Evolutionary conservation across 2,888 invertebrate genomes (phyloP).

Genomic region (Euproctis similis): DNA sequence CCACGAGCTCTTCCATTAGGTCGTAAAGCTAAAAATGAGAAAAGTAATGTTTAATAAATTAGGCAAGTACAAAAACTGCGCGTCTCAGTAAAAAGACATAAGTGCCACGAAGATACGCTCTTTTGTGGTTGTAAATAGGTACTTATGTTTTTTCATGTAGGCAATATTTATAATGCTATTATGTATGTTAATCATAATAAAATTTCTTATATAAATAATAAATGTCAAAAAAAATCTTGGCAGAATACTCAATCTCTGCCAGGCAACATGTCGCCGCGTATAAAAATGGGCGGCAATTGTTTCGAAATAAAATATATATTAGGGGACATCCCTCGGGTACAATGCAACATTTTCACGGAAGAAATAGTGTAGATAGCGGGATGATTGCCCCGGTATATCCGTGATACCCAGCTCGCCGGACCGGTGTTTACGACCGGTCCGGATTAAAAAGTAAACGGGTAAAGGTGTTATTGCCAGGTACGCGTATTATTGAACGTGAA

Average conservation of each 20-base stretch:
- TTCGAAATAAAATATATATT: conserved; percentile 56
- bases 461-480: conserved; percentile 24
- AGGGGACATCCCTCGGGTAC: conserved; percentile 34
- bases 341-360: conserved; percentile 51
- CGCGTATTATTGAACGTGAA: conserved; percentile 28
- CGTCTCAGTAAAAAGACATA: no score
- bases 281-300: conserved; percentile 22
- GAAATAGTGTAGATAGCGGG: conserved; percentile 66
- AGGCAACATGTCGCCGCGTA: conserved; percentile 10
- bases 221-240: no score
- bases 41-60: no score
- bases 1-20: no score
- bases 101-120: no score
- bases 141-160: no score
- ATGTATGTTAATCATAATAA: background rate
- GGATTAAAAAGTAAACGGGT: conserved; percentile 60
- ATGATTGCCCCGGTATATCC: conserved; percentile 67
- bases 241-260: conserved; percentile 10
- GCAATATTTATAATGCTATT: no score
- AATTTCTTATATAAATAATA: background rate
- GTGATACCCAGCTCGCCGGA: conserved; percentile 41
- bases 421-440: conserved; percentile 54
- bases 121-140: no score
- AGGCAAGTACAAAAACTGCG: no score
- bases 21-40: no score